phyloP scores from a whole-genome alignment of 2,888 invertebrate genomes.

The Bursaphelenchus okinawaensis region DNA sequence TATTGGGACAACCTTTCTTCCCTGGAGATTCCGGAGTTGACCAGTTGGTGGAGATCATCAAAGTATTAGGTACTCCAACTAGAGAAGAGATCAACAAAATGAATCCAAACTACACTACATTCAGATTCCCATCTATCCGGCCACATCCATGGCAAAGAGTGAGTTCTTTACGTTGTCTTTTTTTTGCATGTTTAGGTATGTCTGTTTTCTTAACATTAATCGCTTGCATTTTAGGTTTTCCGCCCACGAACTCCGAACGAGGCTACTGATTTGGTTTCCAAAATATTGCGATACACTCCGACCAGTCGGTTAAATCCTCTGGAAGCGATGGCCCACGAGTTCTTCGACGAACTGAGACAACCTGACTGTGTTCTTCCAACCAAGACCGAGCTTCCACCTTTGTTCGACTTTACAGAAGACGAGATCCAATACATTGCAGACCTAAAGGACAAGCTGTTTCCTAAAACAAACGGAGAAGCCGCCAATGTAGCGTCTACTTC shows the following conservation, averaged over 20 bases:
- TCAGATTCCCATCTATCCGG: slow-evolving; percentile 99
- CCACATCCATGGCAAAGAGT: slow-evolving; percentile 90
- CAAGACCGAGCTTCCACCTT: slow-evolving; percentile 84
- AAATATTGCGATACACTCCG: slow-evolving; percentile 73
- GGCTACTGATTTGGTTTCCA: slow-evolving; percentile 70
- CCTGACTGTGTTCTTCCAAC: slow-evolving; percentile 79
- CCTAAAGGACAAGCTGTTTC: neutral
- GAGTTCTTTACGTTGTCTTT: neutral
- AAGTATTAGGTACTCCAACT: slow-evolving; percentile 95
- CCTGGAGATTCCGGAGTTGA: slow-evolving; percentile 99
- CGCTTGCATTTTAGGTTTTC: slow-evolving; percentile 59
- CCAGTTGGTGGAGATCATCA: slow-evolving; percentile 98
- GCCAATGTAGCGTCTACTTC: neutral
- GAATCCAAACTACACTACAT: slow-evolving; percentile 99
- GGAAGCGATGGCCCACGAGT: slow-evolving; percentile 93
- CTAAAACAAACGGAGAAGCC: slow-evolving; percentile 2
- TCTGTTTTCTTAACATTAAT: slow-evolving; percentile 8
- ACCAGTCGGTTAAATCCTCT: slow-evolving; percentile 79
- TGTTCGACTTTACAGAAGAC: slow-evolving; percentile 59
- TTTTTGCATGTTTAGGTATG: too few relatives aligned
- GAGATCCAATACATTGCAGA: neutral
- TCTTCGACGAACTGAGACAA: slow-evolving; percentile 95
- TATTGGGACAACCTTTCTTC: slow-evolving; percentile 96
- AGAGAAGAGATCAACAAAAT: slow-evolving; percentile 99
- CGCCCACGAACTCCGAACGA: slow-evolving; percentile 62